A percentile compares a stretch with the other conserved stretches of the same genome.
Evolutionary conservation across 2,888 invertebrate species (phyloP).

Genomic region (Rhagium mordax): DNA sequence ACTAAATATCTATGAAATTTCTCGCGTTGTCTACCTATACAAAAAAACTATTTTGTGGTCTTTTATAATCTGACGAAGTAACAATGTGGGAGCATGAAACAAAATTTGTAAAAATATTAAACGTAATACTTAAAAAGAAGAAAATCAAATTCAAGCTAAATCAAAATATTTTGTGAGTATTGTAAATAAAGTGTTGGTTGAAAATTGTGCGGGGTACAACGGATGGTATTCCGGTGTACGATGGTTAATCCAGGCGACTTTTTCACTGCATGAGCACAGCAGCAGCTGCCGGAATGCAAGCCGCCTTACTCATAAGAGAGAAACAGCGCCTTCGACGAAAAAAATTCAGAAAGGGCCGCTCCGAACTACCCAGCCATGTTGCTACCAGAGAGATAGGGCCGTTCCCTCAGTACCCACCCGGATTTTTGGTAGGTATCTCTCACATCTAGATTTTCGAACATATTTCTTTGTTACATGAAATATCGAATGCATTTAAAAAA

Average conservation of each 20-base stretch:
- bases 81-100: constrained; percentile 5
- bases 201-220: background rate
- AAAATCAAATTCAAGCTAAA: constrained; percentile 1
- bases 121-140: background rate
- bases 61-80: background rate
- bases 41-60: constrained; percentile 27
- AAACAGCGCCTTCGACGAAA: constrained; percentile 90
- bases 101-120: background rate
- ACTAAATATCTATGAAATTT: background rate
- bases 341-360: constrained; percentile 82
- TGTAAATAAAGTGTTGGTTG: background rate
- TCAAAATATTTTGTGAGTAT: background rate
- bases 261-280: constrained; percentile 69
- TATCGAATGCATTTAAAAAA: too few relatives aligned
- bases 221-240: constrained; percentile 1
- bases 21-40: background rate
- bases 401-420: constrained; percentile 89
- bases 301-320: constrained; percentile 92
- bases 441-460: too few relatives aligned
- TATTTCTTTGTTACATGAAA: too few relatives aligned
- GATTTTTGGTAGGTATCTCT: constrained; percentile 66
- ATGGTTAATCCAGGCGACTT: constrained; percentile 22
- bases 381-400: constrained; percentile 90
- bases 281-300: constrained; percentile 86
- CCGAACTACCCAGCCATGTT: constrained; percentile 89